Base-by-base conservation (phyloP, 2,888 invertebrate species). In the Didymodactylos carnosus region DNA sequence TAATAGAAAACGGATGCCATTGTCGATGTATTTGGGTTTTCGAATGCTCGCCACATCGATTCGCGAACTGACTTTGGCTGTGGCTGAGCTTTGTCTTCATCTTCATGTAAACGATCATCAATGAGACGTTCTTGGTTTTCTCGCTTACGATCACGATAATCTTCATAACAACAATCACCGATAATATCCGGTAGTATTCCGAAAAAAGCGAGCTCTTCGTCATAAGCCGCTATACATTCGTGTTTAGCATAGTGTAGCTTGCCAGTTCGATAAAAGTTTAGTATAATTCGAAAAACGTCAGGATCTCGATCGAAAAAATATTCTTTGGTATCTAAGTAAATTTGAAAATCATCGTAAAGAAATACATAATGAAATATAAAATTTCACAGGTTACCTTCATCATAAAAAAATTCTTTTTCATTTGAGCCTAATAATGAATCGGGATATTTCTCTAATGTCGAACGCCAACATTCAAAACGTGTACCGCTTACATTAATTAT, bases 291-390 rank as follows among this genome's bases (percentile, higher is more conserved):
- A 86, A 98, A 98, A 80, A 95, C 91, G 81, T 97, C 97, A 69
- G 98, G 98, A 85, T 99, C 98, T 81, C 98, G 89, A 85, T 99
- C 98, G 85, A 99, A 99, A 86, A 98, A 99, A 84, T 97, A 99
- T 83, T 99, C 97, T 80, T 91, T 90, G 82, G 89, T 90, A 80
- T 95, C 95, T n/a, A n/a, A n/a, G n/a, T n/a, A n/a, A n/a, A n/a
- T n/a, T n/a, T n/a, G n/a, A n/a, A n/a, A n/a, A n/a, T n/a, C n/a
- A n/a, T n/a, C n/a, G n/a, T n/a, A n/a, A n/a, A n/a, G n/a, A n/a
- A n/a, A n/a, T n/a, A n/a, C n/a, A n/a, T n/a, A n/a, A n/a, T n/a
- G n/a, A n/a, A n/a, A n/a, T n/a, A n/a, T n/a, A n/a, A n/a, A n/a
- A n/a, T n/a, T n/a, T n/a, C n/a, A n/a, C n/a, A n/a, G n/a, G n/a